Evolutionary conservation across 2,797 vertebrate genomes (phyloP).

Genomic region (Eulemur rubriventer): DNA sequence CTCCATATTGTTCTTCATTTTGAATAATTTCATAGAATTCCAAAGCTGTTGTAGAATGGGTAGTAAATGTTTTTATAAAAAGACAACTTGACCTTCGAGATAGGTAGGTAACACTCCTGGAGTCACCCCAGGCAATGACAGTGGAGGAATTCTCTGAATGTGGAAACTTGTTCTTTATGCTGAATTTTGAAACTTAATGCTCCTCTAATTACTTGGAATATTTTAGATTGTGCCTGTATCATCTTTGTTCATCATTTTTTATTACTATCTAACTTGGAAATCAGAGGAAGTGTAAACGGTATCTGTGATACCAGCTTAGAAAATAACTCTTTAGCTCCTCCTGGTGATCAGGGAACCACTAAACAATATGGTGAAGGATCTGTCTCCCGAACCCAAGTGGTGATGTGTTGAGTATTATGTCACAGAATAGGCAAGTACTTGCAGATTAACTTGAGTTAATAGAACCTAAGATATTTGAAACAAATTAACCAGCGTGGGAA

Average conservation of each 20-base stretch:
- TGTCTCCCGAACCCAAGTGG: background rate
- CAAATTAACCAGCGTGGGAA: background rate
- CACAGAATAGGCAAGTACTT: background rate
- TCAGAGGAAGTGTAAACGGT: slow-evolving; percentile 17
- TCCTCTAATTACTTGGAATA: background rate
- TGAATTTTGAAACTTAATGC: background rate
- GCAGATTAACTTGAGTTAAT: background rate
- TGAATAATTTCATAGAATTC: background rate
- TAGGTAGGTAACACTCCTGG: background rate
- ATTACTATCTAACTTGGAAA: slow-evolving; percentile 22
- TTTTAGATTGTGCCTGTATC: background rate
- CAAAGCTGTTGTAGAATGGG: background rate
- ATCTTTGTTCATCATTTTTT: background rate
- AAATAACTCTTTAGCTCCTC: slow-evolving; percentile 76
- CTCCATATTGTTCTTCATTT: background rate
- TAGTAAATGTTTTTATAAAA: background rate
- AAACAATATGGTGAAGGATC: background rate
- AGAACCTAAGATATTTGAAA: background rate
- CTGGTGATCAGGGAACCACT: slow-evolving; percentile 69
- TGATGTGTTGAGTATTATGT: background rate
- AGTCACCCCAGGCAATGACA: background rate
- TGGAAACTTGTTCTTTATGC: background rate
- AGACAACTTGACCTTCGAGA: background rate
- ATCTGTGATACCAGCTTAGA: slow-evolving; percentile 7
- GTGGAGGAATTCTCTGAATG: background rate